phyloP scores from a whole-genome alignment of 2,113 vertebrate species.

The Puntigrus tetrazona region DNA sequence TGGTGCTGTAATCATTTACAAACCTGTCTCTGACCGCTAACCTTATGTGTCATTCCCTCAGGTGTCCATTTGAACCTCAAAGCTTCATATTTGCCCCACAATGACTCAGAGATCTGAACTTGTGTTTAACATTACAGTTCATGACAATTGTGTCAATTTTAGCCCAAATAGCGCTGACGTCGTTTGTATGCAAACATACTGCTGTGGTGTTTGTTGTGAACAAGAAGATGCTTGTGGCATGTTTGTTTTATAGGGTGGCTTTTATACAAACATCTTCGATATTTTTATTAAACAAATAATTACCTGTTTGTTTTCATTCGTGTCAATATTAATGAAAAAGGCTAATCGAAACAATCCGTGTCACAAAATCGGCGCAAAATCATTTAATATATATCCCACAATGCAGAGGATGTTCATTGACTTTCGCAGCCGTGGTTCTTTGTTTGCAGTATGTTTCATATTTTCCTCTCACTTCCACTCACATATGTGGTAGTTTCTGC shows the following conservation, averaged over 20 bases:
- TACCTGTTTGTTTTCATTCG: background rate
- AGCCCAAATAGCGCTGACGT: background rate
- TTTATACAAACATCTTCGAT: background rate
- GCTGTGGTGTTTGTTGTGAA: background rate
- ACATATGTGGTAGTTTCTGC: background rate
- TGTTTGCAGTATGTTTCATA: background rate
- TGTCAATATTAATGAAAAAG: background rate
- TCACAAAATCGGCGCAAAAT: too few species aligned
- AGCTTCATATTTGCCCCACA: background rate
- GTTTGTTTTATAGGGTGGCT: background rate
- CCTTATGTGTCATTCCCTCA: background rate
- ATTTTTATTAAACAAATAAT: background rate
- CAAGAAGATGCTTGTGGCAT: background rate
- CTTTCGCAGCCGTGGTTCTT: background rate
- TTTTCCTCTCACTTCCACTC: background rate
- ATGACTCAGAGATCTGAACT: background rate
- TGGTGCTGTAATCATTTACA: conserved; percentile 4
- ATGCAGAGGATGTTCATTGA: background rate
- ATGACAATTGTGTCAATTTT: conserved; percentile 45
- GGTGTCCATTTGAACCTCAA: background rate
- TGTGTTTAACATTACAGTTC: conserved; percentile 14
- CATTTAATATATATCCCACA: background rate
- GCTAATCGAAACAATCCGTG: background rate
- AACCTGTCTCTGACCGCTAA: background rate
- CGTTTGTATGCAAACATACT: background rate